phyloP scores from a whole-genome alignment of 2,113 vertebrate genomes.

The Macquaria ambigua region DNA sequence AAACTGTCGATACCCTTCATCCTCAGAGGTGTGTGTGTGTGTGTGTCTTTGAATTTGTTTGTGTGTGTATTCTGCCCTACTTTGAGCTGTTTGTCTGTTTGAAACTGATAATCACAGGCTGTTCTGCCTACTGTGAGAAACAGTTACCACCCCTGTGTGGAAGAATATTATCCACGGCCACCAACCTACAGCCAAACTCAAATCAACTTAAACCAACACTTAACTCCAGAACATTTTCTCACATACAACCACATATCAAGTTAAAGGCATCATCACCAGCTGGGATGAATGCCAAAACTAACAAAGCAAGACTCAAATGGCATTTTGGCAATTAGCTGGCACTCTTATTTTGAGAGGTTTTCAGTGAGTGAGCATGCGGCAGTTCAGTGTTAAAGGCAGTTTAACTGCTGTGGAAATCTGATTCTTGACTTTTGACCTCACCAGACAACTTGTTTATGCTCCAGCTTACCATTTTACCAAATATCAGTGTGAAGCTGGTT shows the following conservation, averaged over 20 bases:
- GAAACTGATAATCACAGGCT: conserved; percentile 57
- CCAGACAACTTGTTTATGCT: background rate
- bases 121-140: conserved; percentile 43
- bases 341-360: background rate
- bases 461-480: background rate
- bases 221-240: background rate
- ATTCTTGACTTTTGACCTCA: background rate
- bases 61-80: conserved; percentile 29
- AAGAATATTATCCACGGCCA: conserved; percentile 37
- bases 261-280: too few relatives aligned
- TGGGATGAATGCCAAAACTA: background rate
- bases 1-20: conserved; percentile 26
- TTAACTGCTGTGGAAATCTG: background rate
- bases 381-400: background rate
- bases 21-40: background rate
- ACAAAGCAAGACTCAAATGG: background rate
- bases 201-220: background rate
- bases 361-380: background rate
- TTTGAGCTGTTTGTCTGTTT: conserved; percentile 58
- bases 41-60: conserved; percentile 4
- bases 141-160: conserved; percentile 20
- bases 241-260: background rate
- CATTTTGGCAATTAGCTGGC: background rate
- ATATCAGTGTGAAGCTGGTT: conserved; percentile 8
- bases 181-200: conserved; percentile 27